phyloP scores from a whole-genome alignment of 2,113 vertebrate species.

The Tringa solitaria region DNA sequence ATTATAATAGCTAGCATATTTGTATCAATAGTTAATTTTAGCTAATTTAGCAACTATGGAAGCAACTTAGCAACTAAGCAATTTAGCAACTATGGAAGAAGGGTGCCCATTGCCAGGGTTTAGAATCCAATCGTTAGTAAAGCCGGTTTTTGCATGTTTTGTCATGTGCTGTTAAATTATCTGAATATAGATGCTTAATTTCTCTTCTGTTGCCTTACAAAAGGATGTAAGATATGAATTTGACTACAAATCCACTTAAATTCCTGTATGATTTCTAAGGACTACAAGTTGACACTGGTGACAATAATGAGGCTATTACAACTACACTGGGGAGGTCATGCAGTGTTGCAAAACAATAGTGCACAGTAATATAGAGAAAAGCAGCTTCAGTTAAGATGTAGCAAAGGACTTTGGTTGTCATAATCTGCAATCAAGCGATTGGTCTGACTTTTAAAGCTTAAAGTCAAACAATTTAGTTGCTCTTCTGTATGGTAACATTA shows the following conservation, averaged over 20 bases:
- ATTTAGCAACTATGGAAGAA: not conserved
- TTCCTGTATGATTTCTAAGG: not conserved
- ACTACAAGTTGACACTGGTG: not conserved
- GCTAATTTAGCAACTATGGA: not conserved
- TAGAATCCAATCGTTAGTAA: too few relatives aligned
- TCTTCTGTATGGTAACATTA: not conserved
- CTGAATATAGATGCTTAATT: not conserved
- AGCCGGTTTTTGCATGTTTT: not conserved
- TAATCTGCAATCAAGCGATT: not conserved
- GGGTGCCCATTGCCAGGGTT: not conserved
- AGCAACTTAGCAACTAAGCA: too few relatives aligned
- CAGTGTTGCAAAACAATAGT: not conserved
- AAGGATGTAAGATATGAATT: not conserved
- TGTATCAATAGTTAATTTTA: not conserved
- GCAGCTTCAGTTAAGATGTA: not conserved
- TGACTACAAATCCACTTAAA: not conserved
- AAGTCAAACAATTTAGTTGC: not conserved
- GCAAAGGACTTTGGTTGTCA: not conserved
- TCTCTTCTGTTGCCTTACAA: not conserved
- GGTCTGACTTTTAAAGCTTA: not conserved
- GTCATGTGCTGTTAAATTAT: not conserved
- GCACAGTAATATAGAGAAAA: not conserved
- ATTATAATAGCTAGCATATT: not conserved
- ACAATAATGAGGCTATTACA: not conserved
- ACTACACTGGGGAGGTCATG: rapidly evolving